These are phyloP conservation scores for Marasmarcha lunaedactyla DNA, from an alignment of 2,888 invertebrate genomes.

Conservation along the genomic window DNA sequence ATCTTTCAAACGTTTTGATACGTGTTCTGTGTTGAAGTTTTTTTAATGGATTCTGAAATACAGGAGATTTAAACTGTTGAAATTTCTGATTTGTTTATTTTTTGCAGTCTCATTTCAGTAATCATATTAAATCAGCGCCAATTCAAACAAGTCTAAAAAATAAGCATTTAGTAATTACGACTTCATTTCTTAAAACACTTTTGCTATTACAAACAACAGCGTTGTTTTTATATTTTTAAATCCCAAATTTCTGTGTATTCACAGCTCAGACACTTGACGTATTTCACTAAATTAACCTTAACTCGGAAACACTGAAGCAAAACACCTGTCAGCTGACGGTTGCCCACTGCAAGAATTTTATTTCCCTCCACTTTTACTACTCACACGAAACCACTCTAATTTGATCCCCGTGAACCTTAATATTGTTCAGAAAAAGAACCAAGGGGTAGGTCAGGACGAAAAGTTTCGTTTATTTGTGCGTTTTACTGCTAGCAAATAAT, in stretches of 20 bases:
- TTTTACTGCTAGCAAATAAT: slow-evolving; percentile 67
- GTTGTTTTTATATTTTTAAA: no score
- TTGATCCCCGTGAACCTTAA: slow-evolving; percentile 31
- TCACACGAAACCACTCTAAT: slow-evolving; percentile 36
- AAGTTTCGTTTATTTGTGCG: slow-evolving; percentile 39
- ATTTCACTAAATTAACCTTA: slow-evolving; percentile 30
- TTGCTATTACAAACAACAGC: no score
- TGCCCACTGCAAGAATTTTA: slow-evolving; percentile 43
- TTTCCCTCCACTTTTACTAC: slow-evolving; percentile 53
- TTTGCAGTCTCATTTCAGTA: no score
- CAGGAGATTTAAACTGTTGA: background rate
- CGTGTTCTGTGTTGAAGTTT: no score
- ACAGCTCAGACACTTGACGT: background rate
- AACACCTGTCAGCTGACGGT: slow-evolving; percentile 47
- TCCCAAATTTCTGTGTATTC: no score
- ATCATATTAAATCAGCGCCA: background rate
- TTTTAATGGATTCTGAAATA: background rate
- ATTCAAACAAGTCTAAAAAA: slow-evolving; percentile 1
- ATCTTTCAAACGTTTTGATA: no score
- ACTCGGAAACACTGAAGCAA: slow-evolving; percentile 26
- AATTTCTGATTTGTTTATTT: background rate
- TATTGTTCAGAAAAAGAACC: slow-evolving; percentile 19
- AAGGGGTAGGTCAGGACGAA: slow-evolving; percentile 38
- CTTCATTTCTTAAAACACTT: no score
- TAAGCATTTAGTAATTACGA: no score